A percentile compares a stretch with the other conserved stretches of the same genome.
phyloP scores from a whole-genome alignment of 2,797 vertebrate genomes.

The Etheostoma nigrum region DNA sequence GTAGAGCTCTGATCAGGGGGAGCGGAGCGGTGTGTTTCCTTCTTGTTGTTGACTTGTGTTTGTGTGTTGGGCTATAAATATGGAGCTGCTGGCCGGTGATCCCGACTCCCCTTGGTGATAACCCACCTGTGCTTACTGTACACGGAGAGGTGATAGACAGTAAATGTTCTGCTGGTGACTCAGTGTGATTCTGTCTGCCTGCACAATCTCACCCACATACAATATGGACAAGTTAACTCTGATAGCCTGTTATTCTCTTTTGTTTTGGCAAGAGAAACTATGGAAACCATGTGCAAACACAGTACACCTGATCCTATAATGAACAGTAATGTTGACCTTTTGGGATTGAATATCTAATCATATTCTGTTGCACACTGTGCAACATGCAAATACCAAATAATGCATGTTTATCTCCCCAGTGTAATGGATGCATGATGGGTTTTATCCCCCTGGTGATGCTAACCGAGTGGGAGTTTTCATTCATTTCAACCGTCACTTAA shows the following conservation, averaged over 20 bases:
- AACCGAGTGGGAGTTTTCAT: constrained; percentile 28
- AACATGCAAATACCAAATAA: neutral
- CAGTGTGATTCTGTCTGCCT: constrained; percentile 55
- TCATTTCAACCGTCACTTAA: constrained; percentile 8
- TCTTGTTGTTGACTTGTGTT: constrained; percentile 49
- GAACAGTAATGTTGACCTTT: neutral
- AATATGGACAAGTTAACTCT: constrained; percentile 62
- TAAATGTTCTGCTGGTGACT: constrained; percentile 55
- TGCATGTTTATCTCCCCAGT: neutral
- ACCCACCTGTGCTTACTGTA: constrained; percentile 46
- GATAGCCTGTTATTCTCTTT: constrained; percentile 54
- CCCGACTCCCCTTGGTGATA: constrained; percentile 19
- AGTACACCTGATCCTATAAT: constrained; percentile 10
- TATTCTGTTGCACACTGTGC: neutral
- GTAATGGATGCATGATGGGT: neutral
- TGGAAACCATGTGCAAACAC: constrained; percentile 54
- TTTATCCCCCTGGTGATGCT: neutral
- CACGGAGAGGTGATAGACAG: constrained; percentile 50
- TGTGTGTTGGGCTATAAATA: constrained; percentile 50
- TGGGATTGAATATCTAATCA: neutral
- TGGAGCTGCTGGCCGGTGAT: constrained; percentile 15
- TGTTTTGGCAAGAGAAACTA: constrained; percentile 48
- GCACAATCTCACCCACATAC: constrained; percentile 65
- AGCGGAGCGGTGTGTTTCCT: constrained; percentile 10
- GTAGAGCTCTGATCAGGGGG: constrained; percentile 18